Percentiles rank a stretch among this genome's conserved stretches.
These are phyloP conservation scores for Minunthozetes semirufus DNA, from an alignment of 2,888 invertebrate species.

Conservation along the genomic window DNA sequence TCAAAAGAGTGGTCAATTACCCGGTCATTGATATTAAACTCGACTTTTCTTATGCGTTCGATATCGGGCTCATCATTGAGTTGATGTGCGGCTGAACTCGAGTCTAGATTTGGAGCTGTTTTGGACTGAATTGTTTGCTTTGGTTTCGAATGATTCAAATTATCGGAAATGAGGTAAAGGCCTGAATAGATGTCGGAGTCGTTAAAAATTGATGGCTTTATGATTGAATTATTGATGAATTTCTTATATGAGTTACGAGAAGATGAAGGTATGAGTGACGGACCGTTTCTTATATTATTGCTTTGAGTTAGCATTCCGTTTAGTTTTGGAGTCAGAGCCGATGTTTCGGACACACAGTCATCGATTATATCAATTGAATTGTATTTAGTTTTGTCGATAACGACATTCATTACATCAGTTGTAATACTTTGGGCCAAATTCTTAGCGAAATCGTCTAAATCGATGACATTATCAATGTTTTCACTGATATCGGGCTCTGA, in stretches of 20 bases:
- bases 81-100: slow-evolving; percentile 5
- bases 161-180: slow-evolving; percentile 15
- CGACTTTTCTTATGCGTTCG: slow-evolving; percentile 41
- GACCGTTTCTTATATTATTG: not conserved
- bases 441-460: slow-evolving; percentile 22
- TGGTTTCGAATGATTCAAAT: not conserved
- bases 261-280: too few relatives aligned
- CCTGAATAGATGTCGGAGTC: not conserved
- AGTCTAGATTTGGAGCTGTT: not conserved
- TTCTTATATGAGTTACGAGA: not conserved
- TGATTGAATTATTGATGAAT: slow-evolving; percentile 21
- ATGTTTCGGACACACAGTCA: not conserved
- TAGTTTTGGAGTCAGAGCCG: not conserved
- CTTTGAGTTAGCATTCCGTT: slow-evolving; percentile 10
- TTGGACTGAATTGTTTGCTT: slow-evolving; percentile 15
- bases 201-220: slow-evolving; percentile 2
- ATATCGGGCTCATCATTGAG: slow-evolving; percentile 40
- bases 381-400: slow-evolving; percentile 22
- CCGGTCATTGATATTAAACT: slow-evolving; percentile 41
- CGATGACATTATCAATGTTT: not conserved
- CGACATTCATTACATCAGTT: slow-evolving; percentile 25
- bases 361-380: not conserved
- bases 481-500: not conserved
- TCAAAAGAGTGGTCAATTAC: slow-evolving; percentile 32
- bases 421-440: slow-evolving; percentile 32